Evolutionary conservation across 2,888 invertebrate genomes (phyloP).

Genomic region (Polyommatus iphigenia): DNA sequence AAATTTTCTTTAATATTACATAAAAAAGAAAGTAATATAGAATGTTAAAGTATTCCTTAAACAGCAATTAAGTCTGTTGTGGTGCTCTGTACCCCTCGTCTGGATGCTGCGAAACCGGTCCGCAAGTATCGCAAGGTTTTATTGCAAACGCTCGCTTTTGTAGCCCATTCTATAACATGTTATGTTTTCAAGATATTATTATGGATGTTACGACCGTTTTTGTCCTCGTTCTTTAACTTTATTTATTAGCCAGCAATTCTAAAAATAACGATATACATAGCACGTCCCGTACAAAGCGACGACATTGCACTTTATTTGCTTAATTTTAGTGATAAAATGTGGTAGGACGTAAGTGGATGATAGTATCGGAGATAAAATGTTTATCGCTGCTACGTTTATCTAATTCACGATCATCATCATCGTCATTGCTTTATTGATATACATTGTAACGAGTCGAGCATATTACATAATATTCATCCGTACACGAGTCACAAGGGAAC

Average conservation of each 20-base stretch:
- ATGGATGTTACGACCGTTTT: not conserved
- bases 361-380: not conserved
- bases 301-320: conserved; percentile 6
- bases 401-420: conserved; percentile 11
- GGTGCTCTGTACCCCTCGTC: conserved; percentile 37
- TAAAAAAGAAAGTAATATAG: too few species aligned
- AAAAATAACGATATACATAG: not conserved
- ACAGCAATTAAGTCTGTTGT: conserved; percentile 35
- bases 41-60: conserved; percentile 10
- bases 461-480: not conserved
- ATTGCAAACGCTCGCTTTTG: conserved; percentile 28
- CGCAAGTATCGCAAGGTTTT: conserved; percentile 27
- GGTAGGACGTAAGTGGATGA: not conserved
- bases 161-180: conserved; percentile 20
- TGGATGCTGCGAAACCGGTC: conserved; percentile 36
- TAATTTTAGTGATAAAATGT: not conserved
- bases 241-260: not conserved
- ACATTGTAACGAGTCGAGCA: not conserved
- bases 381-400: not conserved
- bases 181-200: conserved; percentile 18
- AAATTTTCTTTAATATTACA: too few species aligned
- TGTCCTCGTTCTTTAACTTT: not conserved
- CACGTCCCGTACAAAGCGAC: not conserved
- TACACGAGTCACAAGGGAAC: not conserved
- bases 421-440: not conserved